Base-by-base conservation (phyloP, 2,888 invertebrate species). In the Anodontia alba region DNA sequence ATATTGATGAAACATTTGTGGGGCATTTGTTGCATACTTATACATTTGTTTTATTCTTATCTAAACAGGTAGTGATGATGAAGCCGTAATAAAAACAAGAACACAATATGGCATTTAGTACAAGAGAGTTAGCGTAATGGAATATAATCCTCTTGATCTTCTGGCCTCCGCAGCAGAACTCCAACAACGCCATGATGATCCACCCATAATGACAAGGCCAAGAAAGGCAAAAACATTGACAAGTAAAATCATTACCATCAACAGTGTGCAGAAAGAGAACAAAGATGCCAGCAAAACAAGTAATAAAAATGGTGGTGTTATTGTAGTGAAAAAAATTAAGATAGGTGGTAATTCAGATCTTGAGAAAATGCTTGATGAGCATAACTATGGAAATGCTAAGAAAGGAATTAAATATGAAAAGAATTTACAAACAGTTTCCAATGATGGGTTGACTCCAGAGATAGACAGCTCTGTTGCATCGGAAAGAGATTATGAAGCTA, bases 111-210 rank as follows among this genome's bases (percentile, higher is more conserved):
- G 46, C 15, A 20, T 15, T 46, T 7, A 2, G 8, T 7, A 46
- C 43, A 46, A 10, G 17, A 10, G 23, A 69, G 3, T 1, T 42
- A 69, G 42, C 46, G 51, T 78, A 70, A 91, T 89, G 90, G 90
- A 90, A 81, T 92, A 91, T 87, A 92, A 92, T 83, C 91, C 92
- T 43, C 86, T 92, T 72, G 91, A 92, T 76, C 88, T 92, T 36
- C 86, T 92, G 79, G 92, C 92, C 46, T 89, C 91, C 66, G 91
- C 92, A 74, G 92, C 92, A 46, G 89, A 87, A 57, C 82, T 91
- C 12, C 87, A 90, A 77, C 81, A 83, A 73, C 85, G 90, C 73
- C 76, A 81, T 46, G 87, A 83, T 70, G 88, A 87, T 54, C 67
- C 71, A 31, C 68, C 36, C n/a, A 77, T 72, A 67, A 79, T 83